Evolutionary conservation across 2,888 invertebrate genomes (phyloP).

Genomic region (Leptopilina syphax): DNA sequence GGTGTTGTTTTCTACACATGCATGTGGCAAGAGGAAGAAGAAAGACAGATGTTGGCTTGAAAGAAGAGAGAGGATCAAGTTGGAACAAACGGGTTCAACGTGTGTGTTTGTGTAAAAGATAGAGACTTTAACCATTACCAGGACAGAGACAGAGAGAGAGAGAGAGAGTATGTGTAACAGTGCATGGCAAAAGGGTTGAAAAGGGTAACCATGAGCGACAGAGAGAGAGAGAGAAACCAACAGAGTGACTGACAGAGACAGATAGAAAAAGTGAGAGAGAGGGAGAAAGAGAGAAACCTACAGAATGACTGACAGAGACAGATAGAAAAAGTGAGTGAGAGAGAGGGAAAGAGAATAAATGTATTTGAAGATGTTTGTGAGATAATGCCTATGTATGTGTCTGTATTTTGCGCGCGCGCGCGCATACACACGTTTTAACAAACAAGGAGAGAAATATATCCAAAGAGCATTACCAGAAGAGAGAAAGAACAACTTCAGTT

Average conservation of each 20-base stretch:
- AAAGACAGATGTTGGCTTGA: conserved; percentile 45
- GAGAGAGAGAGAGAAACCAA: conserved; percentile 49
- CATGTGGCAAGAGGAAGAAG: conserved; percentile 45
- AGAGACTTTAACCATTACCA: conserved; percentile 41
- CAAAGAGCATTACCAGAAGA: conserved; percentile 41
- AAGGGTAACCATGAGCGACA: conserved; percentile 27
- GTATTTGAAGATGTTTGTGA: conserved; percentile 45
- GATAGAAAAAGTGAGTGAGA: conserved; percentile 36
- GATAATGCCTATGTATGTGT: conserved; percentile 31
- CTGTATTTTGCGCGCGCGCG: background rate
- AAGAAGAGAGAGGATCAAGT: conserved; percentile 45
- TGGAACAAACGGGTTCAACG: conserved; percentile 33
- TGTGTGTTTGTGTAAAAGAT: conserved; percentile 35
- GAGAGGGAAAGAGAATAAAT: conserved; percentile 49
- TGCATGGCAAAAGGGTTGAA: conserved; percentile 41
- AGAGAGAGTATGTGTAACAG: conserved; percentile 31
- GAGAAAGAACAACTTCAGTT: conserved; percentile 42
- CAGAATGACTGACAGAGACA: conserved; percentile 36
- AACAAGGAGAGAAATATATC: conserved; percentile 26
- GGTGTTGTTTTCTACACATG: conserved; percentile 43
- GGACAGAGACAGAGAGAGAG: too few relatives aligned
- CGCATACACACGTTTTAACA: conserved; percentile 36
- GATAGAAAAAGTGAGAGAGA: background rate
- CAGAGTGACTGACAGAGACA: conserved; percentile 38
- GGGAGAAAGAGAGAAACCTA: conserved; percentile 45